phyloP scores from a whole-genome alignment of 2,113 vertebrate species.

The Nesogale talazaci region DNA sequence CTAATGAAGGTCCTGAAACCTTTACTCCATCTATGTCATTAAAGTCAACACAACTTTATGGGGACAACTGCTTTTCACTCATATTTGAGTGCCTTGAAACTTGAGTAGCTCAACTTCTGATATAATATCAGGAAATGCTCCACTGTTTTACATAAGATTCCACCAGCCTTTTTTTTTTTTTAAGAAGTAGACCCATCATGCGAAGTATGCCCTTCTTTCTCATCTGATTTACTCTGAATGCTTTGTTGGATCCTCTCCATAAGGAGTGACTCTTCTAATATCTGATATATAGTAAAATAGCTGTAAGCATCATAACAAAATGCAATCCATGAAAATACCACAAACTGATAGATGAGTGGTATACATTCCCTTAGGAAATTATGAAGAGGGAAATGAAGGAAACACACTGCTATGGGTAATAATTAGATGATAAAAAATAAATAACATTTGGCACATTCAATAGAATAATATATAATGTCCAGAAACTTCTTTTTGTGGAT shows the following conservation, averaged over 20 bases:
- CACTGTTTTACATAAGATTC: neutral
- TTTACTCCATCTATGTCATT: neutral
- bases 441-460: neutral
- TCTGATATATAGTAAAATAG: neutral
- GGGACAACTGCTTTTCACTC: neutral
- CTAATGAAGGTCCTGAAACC: too few relatives aligned
- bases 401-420: neutral
- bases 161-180: neutral
- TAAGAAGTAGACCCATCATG: neutral
- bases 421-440: neutral
- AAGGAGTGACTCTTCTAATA: neutral
- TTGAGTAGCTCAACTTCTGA: neutral
- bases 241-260: neutral
- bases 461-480: neutral
- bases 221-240: neutral
- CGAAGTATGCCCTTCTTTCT: neutral
- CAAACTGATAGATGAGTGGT: neutral
- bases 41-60: neutral
- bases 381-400: neutral
- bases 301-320: neutral
- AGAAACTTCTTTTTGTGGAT: conserved; percentile 34
- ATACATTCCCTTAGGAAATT: neutral
- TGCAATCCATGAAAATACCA: neutral
- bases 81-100: neutral
- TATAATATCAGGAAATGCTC: neutral